A percentile compares a stretch with the other conserved stretches of the same genome.
Conservation (phyloP, 2,888 invertebrate genomes). For the Drosophila niveifrons region DNA sequence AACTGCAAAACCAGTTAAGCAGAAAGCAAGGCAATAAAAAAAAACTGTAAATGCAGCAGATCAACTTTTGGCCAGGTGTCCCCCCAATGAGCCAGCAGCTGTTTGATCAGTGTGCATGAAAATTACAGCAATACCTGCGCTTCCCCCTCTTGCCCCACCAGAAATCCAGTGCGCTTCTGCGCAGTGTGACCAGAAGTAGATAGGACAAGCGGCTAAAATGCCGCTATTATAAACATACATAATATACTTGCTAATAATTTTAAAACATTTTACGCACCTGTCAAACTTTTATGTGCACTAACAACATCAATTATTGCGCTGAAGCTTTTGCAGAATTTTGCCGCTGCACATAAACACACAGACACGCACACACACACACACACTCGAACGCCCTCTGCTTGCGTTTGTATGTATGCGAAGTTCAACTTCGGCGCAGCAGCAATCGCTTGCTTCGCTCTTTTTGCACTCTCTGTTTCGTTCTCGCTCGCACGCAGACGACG, state of each 20-base stretch:
- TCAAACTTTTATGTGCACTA: conserved; percentile 16
- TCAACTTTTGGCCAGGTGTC: conserved; percentile 48
- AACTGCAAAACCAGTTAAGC: conserved; percentile 47
- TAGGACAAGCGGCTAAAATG: conserved; percentile 15
- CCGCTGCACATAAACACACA: conserved; percentile 25
- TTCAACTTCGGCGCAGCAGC: conserved; percentile 71
- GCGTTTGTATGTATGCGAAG: conserved; percentile 47
- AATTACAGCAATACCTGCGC: conserved; percentile 1
- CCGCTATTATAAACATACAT: conserved; percentile 14
- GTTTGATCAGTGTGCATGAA: conserved; percentile 44
- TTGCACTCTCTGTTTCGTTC: conserved; percentile 28
- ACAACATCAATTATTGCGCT: conserved; percentile 25
- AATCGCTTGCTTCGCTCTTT: conserved; percentile 16
- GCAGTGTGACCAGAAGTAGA: conserved; percentile 26
- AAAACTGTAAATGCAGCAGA: conserved; percentile 44
- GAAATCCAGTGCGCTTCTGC: conserved; percentile 29
- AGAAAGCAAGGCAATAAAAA: conserved; percentile 17
- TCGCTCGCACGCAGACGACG: conserved; percentile 37
- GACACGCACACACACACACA: conserved; percentile 18
- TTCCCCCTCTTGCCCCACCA: not conserved
- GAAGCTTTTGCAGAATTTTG: conserved; percentile 27
- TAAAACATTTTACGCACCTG: conserved; percentile 36
- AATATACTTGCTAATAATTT: conserved; percentile 16
- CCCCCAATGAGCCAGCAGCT: conserved; percentile 40
- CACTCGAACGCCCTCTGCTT: conserved; percentile 27